Base-by-base conservation (phyloP, 2,113 vertebrate genomes). In the Epinephelus lanceolatus region DNA sequence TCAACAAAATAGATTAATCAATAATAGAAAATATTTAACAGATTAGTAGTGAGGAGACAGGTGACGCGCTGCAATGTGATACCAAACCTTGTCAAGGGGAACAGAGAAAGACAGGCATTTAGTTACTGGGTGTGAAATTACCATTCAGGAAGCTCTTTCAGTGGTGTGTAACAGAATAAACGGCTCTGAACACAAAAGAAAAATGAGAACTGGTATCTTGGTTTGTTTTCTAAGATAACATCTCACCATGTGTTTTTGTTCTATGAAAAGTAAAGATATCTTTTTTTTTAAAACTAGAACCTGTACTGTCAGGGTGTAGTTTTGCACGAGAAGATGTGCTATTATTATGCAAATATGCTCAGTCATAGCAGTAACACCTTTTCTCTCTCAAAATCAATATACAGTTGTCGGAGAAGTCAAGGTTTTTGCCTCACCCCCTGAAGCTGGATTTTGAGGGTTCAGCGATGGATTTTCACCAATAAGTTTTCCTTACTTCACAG, bases 391-490 rank as follows among this genome's bases (percentile, higher is more conserved):
- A 6, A 37, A 65, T 90, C 9, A 63, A 2, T 82, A 72, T 47
- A 21, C 87, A 91, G 90, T 17, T 86, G 25, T 40, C 3, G 9
- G 19, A 56, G 61, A 56, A 9, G 10, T 21, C 10, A 55, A 7
- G 30, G 1, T 67, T 75, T 70, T 33, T 7, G 10, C 45, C 25
- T 37, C 63, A 40, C 17, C 14, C 8, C 9, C 33, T 76, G 33
- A 77, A 69, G 70, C 30, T 88, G 67, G 79, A 81, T 30, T 73
- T 85, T 37, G 4, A 47, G 33, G 11, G 19, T 71, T 57, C 52
- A 53, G 25, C 33, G 6, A 67, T 89, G 87, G 70, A 81, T 53
- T 81, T 86, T 52, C 51, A 61, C 23, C 59, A 37, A 66, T 79
- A 66, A 49, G 8, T n/a, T 45, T 71, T 40, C 6, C 12, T 47